Percentiles rank a stretch among this genome's conserved stretches.
Conservation (phyloP, 53 echinoderm and acorn worm species). For the Mesocentrotus franciscanus region DNA sequence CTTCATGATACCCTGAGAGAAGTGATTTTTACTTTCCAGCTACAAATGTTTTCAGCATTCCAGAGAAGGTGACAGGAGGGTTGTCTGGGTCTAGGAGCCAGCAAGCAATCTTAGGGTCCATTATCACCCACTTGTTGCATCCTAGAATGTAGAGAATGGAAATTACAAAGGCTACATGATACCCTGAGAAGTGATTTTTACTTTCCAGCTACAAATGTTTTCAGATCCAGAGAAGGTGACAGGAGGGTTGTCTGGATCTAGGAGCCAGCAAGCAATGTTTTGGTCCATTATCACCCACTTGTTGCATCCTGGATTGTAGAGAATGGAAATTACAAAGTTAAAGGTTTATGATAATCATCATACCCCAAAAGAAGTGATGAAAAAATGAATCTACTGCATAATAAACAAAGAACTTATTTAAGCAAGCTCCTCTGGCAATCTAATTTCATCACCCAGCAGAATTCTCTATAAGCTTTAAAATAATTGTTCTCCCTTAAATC, state of each 20-base stretch:
- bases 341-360: not conserved
- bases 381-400: too few relatives aligned
- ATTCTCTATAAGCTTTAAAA: too few relatives aligned
- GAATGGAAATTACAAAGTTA: not conserved
- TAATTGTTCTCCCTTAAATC: not conserved
- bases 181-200: too few relatives aligned
- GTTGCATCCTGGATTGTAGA: constrained; percentile 14
- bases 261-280: constrained; percentile 87
- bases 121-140: constrained; percentile 68
- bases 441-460: too few relatives aligned
- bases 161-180: not conserved
- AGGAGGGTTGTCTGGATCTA: constrained; percentile 92
- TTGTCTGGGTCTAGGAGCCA: constrained; percentile 94
- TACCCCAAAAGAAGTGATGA: too few relatives aligned
- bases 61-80: constrained; percentile 85
- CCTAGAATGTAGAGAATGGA: not conserved
- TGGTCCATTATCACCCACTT: constrained; percentile 82
- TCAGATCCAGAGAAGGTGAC: constrained; percentile 76
- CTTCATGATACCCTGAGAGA: not conserved
- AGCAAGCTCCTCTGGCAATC: too few relatives aligned
- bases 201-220: not conserved
- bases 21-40: not conserved
- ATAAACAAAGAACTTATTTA: too few relatives aligned
- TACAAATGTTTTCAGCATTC: constrained; percentile 21
- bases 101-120: constrained; percentile 89